phyloP scores from a whole-genome alignment of 2,888 invertebrate genomes.

The Pristionchus japonicus region DNA sequence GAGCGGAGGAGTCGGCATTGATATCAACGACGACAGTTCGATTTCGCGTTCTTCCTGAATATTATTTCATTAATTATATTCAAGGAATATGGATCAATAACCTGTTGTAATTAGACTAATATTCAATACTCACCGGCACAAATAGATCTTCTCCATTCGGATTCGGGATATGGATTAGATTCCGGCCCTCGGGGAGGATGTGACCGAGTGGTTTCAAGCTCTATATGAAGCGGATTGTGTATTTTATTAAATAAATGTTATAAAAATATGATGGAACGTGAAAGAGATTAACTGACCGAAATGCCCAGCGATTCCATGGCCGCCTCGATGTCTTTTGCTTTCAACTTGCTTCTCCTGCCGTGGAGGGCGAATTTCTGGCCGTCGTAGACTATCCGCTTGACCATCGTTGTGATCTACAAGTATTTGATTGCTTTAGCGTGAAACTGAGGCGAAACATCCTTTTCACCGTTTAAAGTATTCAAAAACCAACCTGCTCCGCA shows the following conservation, averaged over 20 bases:
- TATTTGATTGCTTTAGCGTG: not conserved
- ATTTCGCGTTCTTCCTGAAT: constrained; percentile 22
- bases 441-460: not conserved
- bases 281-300: not conserved
- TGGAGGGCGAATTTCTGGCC: constrained; percentile 57
- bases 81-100: too few relatives aligned
- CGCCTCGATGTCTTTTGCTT: constrained; percentile 48
- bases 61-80: too few relatives aligned
- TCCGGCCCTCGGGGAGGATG: constrained; percentile 9
- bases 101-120: too few relatives aligned
- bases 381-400: constrained; percentile 50
- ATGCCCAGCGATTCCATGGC: constrained; percentile 35
- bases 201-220: constrained; percentile 1
- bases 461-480: too few relatives aligned
- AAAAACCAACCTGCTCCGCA: constrained; percentile 49
- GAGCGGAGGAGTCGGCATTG: constrained; percentile 50
- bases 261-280: not conserved
- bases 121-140: constrained; percentile 4
- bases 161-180: not conserved
- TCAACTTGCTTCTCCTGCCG: constrained; percentile 56
- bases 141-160: not conserved
- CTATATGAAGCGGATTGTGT: not conserved
- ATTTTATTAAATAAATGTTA: not conserved
- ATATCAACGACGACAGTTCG: not conserved
- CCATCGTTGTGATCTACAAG: constrained; percentile 42